Evolutionary conservation across 2,797 vertebrate species (phyloP), one percentile per base, ranked within the genome.

Genomic region (Spinus olivaceus): DNA sequence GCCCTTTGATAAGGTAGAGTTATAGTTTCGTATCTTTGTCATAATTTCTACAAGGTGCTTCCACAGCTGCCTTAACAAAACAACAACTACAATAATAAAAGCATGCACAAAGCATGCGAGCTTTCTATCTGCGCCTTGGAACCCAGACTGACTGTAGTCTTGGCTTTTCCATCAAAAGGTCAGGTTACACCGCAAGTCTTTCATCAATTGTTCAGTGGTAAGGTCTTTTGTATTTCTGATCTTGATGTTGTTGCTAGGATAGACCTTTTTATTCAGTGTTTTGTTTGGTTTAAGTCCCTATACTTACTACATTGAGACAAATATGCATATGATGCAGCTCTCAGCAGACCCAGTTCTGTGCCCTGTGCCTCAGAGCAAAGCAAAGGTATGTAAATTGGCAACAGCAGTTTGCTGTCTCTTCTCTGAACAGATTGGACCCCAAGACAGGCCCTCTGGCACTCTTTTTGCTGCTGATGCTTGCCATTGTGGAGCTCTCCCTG

Each of bases 301-400:
- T 88, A 67, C 63, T 79, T 88, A 33, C 6, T 76, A 60, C 20
- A 35, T 24, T 46, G 54, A 82, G 50, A 92, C 92, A 91, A 95
- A 90, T 65, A 80, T 56, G 76, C 33, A 19, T 66, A 46, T 50
- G 77, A 66, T 23, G 22, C 27, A 57, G 39, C 53, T 94, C 64
- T 53, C 37, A 35, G 12, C 41, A 60, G 84, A 80, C 35, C 56
- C 37, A 59, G 27, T 33, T 76, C 50, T 74, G 17, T 2, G 17
- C 44, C 46, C 82, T 30, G 37, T 23, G 64, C 35, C 69, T 81
- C 81, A 28, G 37, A 84, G 64, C 39, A 54, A 86, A 79, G 78
- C n/a, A 71, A 88, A 95, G 73, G 86, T 76, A 77, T 81, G 78
- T 67, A 93, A 77, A 92, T 92, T 81, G 65, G 56, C 28, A 74